Percentiles rank a stretch among this genome's conserved stretches.
Evolutionary conservation across 1,140 invertebrate species (phyloP).

Genomic region (Brachionus angularis): DNA sequence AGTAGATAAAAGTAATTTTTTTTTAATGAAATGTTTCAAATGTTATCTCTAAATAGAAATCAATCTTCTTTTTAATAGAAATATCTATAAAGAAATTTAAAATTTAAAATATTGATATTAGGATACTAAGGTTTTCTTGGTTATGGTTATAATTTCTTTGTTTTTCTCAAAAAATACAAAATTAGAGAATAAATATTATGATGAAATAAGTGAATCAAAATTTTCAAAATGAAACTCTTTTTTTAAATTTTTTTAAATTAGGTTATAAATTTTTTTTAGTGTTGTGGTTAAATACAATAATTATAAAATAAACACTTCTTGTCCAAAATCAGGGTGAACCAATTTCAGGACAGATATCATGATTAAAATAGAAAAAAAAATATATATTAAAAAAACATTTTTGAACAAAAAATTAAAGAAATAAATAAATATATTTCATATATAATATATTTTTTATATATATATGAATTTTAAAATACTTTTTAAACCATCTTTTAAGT

Average conservation of each 20-base stretch:
- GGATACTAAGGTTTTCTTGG: no score
- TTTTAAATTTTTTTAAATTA: background rate
- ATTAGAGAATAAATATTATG: no score
- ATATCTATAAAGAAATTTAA: no score
- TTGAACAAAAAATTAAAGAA: slow-evolving; percentile 5
- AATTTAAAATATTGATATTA: no score
- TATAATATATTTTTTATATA: background rate
- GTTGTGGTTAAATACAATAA: slow-evolving; percentile 26
- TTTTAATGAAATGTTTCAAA: no score
- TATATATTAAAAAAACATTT: slow-evolving; percentile 42
- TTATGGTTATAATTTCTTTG: no score
- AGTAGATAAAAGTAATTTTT: no score
- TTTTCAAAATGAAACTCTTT: background rate
- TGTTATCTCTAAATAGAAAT: no score
- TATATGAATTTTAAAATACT: background rate
- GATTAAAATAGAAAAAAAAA: slow-evolving; percentile 23
- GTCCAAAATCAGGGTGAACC: slow-evolving; percentile 38
- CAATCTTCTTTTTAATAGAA: no score
- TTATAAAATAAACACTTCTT: slow-evolving; percentile 43
- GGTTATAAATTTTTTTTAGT: background rate
- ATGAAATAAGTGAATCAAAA: no score
- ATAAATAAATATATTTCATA: no score
- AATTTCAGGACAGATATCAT: slow-evolving; percentile 41
- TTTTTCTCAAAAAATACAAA: no score
- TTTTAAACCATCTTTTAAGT: background rate